phyloP scores from a whole-genome alignment of 2,888 invertebrate genomes.

The Yponomeuta evonymella region DNA sequence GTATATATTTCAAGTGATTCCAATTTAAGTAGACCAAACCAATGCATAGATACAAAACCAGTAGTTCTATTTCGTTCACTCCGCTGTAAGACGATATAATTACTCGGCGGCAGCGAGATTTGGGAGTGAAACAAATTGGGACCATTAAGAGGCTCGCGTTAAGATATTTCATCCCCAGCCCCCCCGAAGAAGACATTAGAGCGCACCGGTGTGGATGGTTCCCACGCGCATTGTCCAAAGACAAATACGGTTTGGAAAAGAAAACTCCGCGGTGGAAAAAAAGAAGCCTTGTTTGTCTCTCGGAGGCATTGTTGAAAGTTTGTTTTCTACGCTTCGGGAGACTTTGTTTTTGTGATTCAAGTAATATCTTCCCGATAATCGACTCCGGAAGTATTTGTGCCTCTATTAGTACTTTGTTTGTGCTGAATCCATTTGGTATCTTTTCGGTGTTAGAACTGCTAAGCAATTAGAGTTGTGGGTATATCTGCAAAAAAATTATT shows the following conservation, averaged over 20 bases:
- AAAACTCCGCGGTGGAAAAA: background rate
- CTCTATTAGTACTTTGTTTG: too few relatives aligned
- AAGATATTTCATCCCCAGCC: slow-evolving; percentile 71
- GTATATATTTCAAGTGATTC: too few relatives aligned
- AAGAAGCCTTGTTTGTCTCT: background rate
- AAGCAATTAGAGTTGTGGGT: too few relatives aligned
- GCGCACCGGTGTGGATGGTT: slow-evolving; percentile 47
- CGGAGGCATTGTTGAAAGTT: background rate
- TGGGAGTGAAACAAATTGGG: slow-evolving; percentile 70
- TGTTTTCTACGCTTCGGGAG: background rate
- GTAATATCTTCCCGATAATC: too few relatives aligned
- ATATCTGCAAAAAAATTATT: too few relatives aligned
- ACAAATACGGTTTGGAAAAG: slow-evolving; percentile 25
- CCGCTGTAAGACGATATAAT: slow-evolving; percentile 62
- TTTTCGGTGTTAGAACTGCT: too few relatives aligned
- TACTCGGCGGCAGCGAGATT: slow-evolving; percentile 70
- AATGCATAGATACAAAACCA: background rate
- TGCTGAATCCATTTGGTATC: too few relatives aligned
- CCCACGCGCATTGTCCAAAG: slow-evolving; percentile 60
- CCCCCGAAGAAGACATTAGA: slow-evolving; percentile 60
- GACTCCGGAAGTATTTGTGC: too few relatives aligned
- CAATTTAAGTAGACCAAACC: too few relatives aligned
- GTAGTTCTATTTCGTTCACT: background rate
- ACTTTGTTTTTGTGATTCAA: too few relatives aligned
- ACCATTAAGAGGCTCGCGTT: slow-evolving; percentile 71